These are phyloP conservation scores for Cyprinodon variegatus DNA, from an alignment of 2,113 vertebrate species.

Conservation along the genomic window DNA sequence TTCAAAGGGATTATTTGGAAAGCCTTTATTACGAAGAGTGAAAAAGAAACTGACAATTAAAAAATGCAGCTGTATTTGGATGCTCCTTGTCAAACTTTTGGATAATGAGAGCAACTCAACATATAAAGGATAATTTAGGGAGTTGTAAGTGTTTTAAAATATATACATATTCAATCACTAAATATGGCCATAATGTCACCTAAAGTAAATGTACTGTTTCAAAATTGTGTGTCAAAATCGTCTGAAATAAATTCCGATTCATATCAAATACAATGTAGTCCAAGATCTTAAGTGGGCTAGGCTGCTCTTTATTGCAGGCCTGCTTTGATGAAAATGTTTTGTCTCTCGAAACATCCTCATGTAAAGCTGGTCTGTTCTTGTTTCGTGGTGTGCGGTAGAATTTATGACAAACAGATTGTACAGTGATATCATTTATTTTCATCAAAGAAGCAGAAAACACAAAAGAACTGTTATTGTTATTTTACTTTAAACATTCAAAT, in stretches of 20 bases:
- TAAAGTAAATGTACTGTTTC: background rate
- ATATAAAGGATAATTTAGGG: background rate
- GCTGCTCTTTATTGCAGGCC: background rate
- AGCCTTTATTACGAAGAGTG: constrained; percentile 42
- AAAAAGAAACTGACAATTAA: constrained; percentile 20
- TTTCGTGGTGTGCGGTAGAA: background rate
- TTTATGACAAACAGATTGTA: background rate
- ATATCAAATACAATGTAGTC: background rate
- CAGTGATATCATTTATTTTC: background rate
- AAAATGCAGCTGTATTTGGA: constrained; percentile 16
- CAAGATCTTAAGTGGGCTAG: background rate
- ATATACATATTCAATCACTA: background rate
- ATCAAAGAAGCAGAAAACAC: background rate
- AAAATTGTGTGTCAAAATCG: no score
- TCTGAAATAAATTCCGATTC: no score
- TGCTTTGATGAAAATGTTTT: background rate
- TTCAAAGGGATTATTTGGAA: constrained; percentile 54
- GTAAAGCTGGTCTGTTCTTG: no score
- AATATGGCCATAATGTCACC: background rate
- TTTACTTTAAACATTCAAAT: background rate
- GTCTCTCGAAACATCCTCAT: background rate
- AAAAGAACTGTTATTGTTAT: background rate
- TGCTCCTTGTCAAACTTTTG: background rate
- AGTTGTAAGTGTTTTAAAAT: background rate
- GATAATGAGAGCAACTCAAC: background rate